Evolutionary conservation across 2,888 invertebrate species (phyloP), one percentile per base, ranked within the genome.

Genomic region (Drosophila phalerata): DNA sequence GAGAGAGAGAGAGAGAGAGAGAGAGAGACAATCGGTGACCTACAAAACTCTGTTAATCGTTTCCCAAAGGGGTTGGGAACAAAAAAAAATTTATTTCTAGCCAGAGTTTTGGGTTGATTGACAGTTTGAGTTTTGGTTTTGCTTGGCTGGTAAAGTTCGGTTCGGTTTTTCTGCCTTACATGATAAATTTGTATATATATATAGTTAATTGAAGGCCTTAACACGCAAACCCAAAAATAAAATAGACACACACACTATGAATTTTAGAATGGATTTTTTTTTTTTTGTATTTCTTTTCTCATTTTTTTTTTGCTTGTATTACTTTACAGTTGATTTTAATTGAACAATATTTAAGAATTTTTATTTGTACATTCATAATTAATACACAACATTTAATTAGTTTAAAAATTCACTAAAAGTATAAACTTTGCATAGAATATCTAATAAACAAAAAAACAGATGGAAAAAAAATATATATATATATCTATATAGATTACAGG

Each of bases 321-420:
- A 51, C 43, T 73, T 73, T 61, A 67, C 69, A 73, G 22, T 74
- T 65, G 63, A 58, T 55, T 74, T 61, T 60, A 79, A 79, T 79
- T 66, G 64, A 71, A 80, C 72, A 77, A 72, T 71, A 77, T 80
- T 72, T 68, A 72, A 69, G 62, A 58, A 69, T 53, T 42, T 42
- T 57, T 61, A 61, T 77, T 81, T 73, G 58, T 81, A 82, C 75
- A 75, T 69, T 78, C 64, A 77, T 83, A 80, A 73, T 73, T 83
- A 86, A 80, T 81, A 83, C 84, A 88, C 89, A 83, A 83, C 88
- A 83, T 83, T 85, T 76, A 85, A 69, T 69, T 74, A 55, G 60
- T 74, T 77, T 62, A 43, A 64, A 63, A 68, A 68, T 66, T 52
- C 48, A 58, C 53, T 55, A 67, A 38, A 53, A 30, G 49, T 68